Evolutionary conservation across 2,888 invertebrate species (phyloP).

Genomic region (Fragum sueziense): DNA sequence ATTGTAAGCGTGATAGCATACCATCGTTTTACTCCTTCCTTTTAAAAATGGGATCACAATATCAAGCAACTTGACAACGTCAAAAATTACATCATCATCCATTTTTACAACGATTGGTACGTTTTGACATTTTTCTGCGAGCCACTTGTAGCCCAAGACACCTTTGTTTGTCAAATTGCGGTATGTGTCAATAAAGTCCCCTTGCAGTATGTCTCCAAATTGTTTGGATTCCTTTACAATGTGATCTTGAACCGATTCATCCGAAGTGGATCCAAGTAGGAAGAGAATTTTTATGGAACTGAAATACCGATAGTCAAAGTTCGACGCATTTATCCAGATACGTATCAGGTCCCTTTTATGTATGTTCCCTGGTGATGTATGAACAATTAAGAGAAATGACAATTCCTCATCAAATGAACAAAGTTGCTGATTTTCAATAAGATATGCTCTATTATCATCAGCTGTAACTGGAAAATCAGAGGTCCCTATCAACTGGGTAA

Average conservation of each 20-base stretch:
- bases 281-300: not conserved
- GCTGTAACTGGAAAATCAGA: too few relatives aligned
- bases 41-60: not conserved
- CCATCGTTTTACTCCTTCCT: not conserved
- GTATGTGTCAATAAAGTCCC: not conserved
- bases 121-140: not conserved
- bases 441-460: too few relatives aligned
- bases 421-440: too few relatives aligned
- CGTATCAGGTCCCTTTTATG: not conserved
- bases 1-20: not conserved
- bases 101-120: not conserved
- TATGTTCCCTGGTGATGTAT: not conserved
- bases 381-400: too few relatives aligned
- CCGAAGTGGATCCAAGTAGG: not conserved
- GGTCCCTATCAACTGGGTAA: too few relatives aligned
- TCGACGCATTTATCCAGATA: not conserved
- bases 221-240: not conserved
- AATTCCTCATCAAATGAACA: too few relatives aligned
- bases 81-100: not conserved
- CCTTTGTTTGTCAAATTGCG: conserved; percentile 7
- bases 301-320: not conserved
- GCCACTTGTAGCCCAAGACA: not conserved
- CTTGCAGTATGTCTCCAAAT: conserved; percentile 7
- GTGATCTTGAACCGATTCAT: not conserved
- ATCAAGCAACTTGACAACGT: not conserved